phyloP scores from a whole-genome alignment of 2,888 invertebrate species.

The Zootermopsis nevadensis region DNA sequence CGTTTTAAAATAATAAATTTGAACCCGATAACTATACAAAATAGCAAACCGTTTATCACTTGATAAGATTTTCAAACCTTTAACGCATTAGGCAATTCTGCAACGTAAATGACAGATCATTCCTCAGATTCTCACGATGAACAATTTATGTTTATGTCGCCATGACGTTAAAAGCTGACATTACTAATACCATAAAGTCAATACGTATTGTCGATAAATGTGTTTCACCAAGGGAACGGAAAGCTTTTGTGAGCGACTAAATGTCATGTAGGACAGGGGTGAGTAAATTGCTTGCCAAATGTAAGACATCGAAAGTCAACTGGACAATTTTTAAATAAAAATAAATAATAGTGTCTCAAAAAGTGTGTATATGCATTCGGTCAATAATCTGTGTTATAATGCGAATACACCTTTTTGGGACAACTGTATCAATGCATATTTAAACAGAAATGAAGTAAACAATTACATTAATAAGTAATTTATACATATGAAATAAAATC shows the following conservation, averaged over 20 bases:
- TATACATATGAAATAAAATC: too few relatives aligned
- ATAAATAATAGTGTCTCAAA: too few relatives aligned
- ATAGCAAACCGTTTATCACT: not conserved
- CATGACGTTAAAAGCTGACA: slow-evolving; percentile 16
- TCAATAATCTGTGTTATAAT: too few relatives aligned
- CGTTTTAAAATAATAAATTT: too few relatives aligned
- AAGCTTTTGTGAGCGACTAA: slow-evolving; percentile 25
- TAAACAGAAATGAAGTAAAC: too few relatives aligned
- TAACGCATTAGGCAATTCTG: not conserved
- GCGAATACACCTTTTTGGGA: too few relatives aligned
- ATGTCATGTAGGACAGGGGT: slow-evolving; percentile 10
- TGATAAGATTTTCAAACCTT: not conserved
- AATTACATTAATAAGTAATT: too few relatives aligned
- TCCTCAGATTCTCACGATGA: not conserved
- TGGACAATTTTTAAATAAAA: too few relatives aligned
- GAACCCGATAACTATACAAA: too few relatives aligned
- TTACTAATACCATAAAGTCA: slow-evolving; percentile 24
- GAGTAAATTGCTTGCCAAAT: not conserved
- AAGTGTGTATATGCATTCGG: too few relatives aligned
- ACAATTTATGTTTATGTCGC: not conserved
- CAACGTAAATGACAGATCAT: slow-evolving; percentile 1
- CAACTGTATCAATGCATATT: too few relatives aligned
- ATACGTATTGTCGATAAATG: slow-evolving; percentile 25
- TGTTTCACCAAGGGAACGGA: slow-evolving; percentile 26
- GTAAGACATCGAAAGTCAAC: not conserved